Evolutionary conservation across 1,140 invertebrate species (phyloP).

Genomic region (Drosophila nannoptera): DNA sequence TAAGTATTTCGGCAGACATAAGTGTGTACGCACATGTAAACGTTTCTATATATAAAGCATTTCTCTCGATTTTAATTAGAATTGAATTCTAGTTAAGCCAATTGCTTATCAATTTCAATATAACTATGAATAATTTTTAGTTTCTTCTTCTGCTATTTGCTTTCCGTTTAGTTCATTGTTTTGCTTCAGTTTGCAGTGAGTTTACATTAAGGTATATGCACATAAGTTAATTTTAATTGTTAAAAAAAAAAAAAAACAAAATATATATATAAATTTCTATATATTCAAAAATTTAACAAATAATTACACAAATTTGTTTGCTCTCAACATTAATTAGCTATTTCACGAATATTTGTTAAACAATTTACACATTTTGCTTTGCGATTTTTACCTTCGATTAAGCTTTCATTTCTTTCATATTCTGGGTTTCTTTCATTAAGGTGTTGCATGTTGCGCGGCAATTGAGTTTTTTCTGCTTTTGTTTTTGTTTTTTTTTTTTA

Average conservation of each 20-base stretch:
- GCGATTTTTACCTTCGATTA: conserved; percentile 25
- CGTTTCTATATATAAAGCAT: conserved; percentile 22
- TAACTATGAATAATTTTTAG: conserved; percentile 19
- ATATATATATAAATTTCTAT: neutral
- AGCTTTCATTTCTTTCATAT: neutral
- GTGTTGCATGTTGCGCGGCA: conserved; percentile 2
- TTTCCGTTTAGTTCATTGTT: neutral
- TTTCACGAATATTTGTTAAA: conserved; percentile 63
- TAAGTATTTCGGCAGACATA: conserved; percentile 11
- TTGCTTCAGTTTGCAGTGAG: conserved; percentile 36
- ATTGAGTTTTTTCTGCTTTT: neutral
- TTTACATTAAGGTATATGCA: conserved; percentile 29
- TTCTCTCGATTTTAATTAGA: conserved; percentile 11
- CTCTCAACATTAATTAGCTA: conserved; percentile 56
- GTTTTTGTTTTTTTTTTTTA: neutral
- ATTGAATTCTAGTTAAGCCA: conserved; percentile 26
- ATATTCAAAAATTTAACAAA: conserved; percentile 31
- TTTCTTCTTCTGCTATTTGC: conserved; percentile 1
- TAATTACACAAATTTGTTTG: conserved; percentile 35
- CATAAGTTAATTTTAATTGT: conserved; percentile 27
- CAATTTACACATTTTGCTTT: conserved; percentile 58
- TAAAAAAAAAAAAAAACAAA: conserved; percentile 16
- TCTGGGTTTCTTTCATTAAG: neutral
- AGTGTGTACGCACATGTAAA: conserved; percentile 15
- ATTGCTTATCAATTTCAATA: conserved; percentile 4